These are phyloP conservation scores for Parnassius glacialis DNA, from an alignment of 2,888 invertebrate species.

Conservation along the genomic window DNA sequence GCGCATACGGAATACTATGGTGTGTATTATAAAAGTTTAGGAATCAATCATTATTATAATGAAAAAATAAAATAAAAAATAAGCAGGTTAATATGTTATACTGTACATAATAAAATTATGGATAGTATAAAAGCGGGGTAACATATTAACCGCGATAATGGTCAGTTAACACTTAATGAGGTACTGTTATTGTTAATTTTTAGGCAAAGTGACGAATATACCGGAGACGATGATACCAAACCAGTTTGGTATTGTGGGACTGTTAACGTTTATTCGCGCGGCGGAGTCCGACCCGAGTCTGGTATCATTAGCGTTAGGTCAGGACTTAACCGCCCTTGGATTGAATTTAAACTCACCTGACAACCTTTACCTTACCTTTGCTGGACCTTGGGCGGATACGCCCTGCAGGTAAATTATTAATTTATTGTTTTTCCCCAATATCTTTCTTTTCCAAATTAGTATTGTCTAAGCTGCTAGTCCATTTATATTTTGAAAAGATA, in stretches of 20 bases:
- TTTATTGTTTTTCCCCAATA: background rate
- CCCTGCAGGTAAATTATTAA: conserved; percentile 85
- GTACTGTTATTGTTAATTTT: conserved; percentile 37
- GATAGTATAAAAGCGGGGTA: background rate
- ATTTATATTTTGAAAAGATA: too few species aligned
- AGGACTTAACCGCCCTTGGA: conserved; percentile 98
- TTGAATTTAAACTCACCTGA: conserved; percentile 99
- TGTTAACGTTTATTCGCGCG: conserved; percentile 98
- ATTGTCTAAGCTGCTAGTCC: too few species aligned
- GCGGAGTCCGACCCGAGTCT: conserved; percentile 98
- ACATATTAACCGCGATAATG: conserved; percentile 25
- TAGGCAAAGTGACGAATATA: conserved; percentile 98
- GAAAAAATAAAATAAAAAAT: too few species aligned
- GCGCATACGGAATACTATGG: conserved; percentile 68
- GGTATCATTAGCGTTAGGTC: conserved; percentile 97
- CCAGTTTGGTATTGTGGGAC: conserved; percentile 99
- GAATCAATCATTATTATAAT: conserved; percentile 23
- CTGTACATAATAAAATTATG: background rate
- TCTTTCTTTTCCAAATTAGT: too few species aligned
- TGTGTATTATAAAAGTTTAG: conserved; percentile 51
- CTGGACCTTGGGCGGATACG: conserved; percentile 99
- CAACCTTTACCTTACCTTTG: conserved; percentile 98
- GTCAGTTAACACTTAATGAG: conserved; percentile 22
- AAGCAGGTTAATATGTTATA: conserved; percentile 20
- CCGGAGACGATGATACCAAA: conserved; percentile 99